These are phyloP conservation scores for Tetraneura akinire DNA, from an alignment of 1,140 invertebrate genomes.

Conservation along the genomic window DNA sequence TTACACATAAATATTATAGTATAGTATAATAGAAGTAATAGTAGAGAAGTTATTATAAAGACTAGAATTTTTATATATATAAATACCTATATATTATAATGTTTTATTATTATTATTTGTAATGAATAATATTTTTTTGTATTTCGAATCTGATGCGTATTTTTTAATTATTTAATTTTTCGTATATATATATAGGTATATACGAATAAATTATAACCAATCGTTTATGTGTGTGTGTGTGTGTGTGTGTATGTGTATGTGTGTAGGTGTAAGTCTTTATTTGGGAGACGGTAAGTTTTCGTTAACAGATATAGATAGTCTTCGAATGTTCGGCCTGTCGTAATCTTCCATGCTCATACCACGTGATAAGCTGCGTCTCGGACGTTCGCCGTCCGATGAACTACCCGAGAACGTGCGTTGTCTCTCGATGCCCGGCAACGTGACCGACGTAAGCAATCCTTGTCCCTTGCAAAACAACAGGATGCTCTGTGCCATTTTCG, in stretches of 20 bases:
- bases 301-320: slow-evolving; percentile 67
- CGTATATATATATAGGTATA: too few relatives aligned
- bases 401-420: slow-evolving; percentile 64
- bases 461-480: slow-evolving; percentile 81
- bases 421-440: slow-evolving; percentile 71
- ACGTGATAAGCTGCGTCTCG: slow-evolving; percentile 64
- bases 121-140: too few relatives aligned
- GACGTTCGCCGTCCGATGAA: slow-evolving; percentile 60
- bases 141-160: background rate
- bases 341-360: slow-evolving; percentile 82
- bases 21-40: slow-evolving; percentile 42
- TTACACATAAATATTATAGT: slow-evolving; percentile 12
- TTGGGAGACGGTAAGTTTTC: slow-evolving; percentile 49
- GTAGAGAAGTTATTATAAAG: slow-evolving; percentile 48
- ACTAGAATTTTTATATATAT: slow-evolving; percentile 39
- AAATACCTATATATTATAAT: slow-evolving; percentile 1
- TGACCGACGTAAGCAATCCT: slow-evolving; percentile 73
- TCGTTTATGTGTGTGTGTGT: slow-evolving; percentile 17
- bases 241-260: background rate
- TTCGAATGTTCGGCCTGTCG: slow-evolving; percentile 74
- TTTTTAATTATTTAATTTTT: too few relatives aligned
- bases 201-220: slow-evolving; percentile 6
- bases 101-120: too few relatives aligned
- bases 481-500: slow-evolving; percentile 78
- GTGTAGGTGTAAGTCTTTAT: background rate